These are phyloP conservation scores for Sparidentex hasta DNA, from an alignment of 2,797 vertebrate genomes.

Conservation along the genomic window DNA sequence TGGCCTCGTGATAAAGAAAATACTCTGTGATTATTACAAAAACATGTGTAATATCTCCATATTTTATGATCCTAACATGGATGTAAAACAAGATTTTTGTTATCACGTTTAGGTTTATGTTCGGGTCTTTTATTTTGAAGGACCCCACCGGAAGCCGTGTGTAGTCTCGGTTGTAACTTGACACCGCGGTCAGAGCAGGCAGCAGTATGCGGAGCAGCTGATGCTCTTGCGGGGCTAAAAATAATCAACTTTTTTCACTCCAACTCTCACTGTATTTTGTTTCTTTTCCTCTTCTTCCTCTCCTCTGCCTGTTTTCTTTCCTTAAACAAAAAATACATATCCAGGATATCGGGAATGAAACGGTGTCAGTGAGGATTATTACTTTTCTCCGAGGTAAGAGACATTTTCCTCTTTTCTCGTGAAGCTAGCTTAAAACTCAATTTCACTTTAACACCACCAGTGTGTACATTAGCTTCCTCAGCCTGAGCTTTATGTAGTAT, in stretches of 20 bases:
- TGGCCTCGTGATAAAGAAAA: not conserved
- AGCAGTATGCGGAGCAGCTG: slow-evolving; percentile 81
- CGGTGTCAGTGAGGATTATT: slow-evolving; percentile 59
- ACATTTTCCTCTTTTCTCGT: not conserved
- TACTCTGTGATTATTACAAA: not conserved
- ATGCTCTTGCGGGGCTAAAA: slow-evolving; percentile 82
- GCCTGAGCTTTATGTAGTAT: too few species aligned
- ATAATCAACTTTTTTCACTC: slow-evolving; percentile 77
- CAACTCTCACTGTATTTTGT: slow-evolving; percentile 39
- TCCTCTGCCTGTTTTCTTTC: slow-evolving; percentile 21
- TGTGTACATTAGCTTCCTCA: not conserved
- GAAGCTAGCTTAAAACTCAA: not conserved
- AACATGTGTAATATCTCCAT: not conserved
- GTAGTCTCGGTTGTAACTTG: rapidly evolving
- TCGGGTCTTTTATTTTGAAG: slow-evolving; percentile 60
- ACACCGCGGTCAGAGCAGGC: not conserved
- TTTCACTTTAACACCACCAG: not conserved
- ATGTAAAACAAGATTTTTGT: rapidly evolving
- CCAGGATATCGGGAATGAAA: slow-evolving; percentile 69
- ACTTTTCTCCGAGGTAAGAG: slow-evolving; percentile 63
- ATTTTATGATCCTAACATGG: not conserved
- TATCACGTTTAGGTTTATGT: slow-evolving; percentile 21
- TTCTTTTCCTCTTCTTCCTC: slow-evolving; percentile 19
- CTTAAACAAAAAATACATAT: not conserved
- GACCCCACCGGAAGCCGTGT: rapidly evolving